These are phyloP conservation scores for Yasuhikotakia modesta DNA, from an alignment of 2,797 vertebrate species.

Conservation along the genomic window DNA sequence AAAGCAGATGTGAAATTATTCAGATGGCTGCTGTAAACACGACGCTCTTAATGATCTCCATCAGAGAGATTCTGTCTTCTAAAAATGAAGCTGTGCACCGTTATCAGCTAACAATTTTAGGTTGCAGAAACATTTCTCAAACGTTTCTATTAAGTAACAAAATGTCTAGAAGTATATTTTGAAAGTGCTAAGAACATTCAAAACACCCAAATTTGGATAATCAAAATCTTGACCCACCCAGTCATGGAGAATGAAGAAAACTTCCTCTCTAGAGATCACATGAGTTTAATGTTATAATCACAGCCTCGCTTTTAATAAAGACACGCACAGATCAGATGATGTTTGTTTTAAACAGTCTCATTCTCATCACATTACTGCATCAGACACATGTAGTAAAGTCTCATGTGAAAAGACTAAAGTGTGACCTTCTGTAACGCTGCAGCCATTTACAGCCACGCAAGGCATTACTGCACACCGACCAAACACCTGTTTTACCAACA, in stretches of 20 bases:
- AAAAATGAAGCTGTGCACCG: too few species aligned
- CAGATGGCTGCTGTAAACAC: neutral
- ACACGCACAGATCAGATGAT: neutral
- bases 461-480: slow-evolving; percentile 63
- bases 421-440: slow-evolving; percentile 10
- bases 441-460: slow-evolving; percentile 11
- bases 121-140: too few species aligned
- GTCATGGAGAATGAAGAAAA: neutral
- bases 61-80: neutral
- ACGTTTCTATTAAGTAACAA: too few species aligned
- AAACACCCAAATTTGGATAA: too few species aligned
- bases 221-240: neutral
- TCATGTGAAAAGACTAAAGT: slow-evolving; percentile 19
- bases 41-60: neutral
- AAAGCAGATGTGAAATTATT: neutral
- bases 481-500: slow-evolving; percentile 67
- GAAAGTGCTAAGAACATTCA: too few species aligned
- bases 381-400: neutral
- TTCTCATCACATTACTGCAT: neutral
- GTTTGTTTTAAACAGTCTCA: neutral
- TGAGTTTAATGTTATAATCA: neutral
- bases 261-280: too few species aligned
- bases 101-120: too few species aligned
- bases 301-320: neutral
- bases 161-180: too few species aligned